These are phyloP conservation scores for Meliscaeva auricollis DNA, from an alignment of 2,888 invertebrate genomes.

Conservation along the genomic window DNA sequence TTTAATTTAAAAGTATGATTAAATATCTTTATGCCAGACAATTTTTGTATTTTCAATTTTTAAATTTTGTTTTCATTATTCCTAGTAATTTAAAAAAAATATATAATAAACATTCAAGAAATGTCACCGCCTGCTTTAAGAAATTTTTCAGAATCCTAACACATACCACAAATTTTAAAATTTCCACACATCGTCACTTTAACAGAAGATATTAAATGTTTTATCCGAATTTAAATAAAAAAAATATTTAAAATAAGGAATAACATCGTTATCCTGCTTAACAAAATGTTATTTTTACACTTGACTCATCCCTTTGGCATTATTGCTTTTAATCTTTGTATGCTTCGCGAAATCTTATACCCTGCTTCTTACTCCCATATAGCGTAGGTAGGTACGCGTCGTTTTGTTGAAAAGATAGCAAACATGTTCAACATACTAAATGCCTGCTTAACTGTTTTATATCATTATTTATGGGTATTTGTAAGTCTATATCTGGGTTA, in stretches of 20 bases:
- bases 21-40: too few relatives aligned
- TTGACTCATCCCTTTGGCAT: background rate
- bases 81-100: too few relatives aligned
- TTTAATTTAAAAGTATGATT: too few relatives aligned
- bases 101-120: too few relatives aligned
- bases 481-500: constrained; percentile 34
- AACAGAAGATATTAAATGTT: background rate
- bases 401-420: constrained; percentile 5
- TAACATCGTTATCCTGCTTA: background rate
- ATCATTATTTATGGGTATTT: constrained; percentile 41
- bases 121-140: too few relatives aligned
- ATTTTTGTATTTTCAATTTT: too few relatives aligned
- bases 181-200: background rate
- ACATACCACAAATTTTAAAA: background rate
- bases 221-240: background rate
- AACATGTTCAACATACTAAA: constrained; percentile 44
- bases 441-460: constrained; percentile 31
- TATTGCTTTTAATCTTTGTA: constrained; percentile 16
- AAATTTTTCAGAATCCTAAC: too few relatives aligned
- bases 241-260: background rate
- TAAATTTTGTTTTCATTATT: too few relatives aligned
- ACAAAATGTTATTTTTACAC: background rate
- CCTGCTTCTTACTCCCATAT: background rate
- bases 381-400: background rate
- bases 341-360: constrained; percentile 8